Conservation (phyloP, 2,797 vertebrate species). For the Liasis olivaceus region DNA sequence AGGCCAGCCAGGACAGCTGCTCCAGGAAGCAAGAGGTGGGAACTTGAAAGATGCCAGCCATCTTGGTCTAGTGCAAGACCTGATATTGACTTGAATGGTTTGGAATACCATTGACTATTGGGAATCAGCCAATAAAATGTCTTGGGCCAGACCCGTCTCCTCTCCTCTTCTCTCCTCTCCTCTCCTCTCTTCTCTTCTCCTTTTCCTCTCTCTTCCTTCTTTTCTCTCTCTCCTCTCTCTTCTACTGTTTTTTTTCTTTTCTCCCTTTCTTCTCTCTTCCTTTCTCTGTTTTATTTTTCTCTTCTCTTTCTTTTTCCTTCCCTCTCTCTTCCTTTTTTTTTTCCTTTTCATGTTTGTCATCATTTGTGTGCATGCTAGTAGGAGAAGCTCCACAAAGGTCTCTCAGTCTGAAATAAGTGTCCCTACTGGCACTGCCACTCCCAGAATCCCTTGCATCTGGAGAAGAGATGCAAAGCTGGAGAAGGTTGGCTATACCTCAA, state of each 20-base stretch:
- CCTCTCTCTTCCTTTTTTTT: background rate
- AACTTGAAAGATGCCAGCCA: background rate
- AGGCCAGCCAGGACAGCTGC: background rate
- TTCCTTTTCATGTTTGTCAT: background rate
- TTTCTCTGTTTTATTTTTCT: background rate
- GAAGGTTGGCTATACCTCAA: no score
- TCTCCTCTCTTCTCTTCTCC: no score
- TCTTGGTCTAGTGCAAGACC: background rate
- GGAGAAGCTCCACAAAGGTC: no score
- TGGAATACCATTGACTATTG: background rate
- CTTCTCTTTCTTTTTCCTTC: background rate
- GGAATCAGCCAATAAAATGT: background rate
- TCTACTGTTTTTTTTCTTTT: background rate
- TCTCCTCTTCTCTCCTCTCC: no score
- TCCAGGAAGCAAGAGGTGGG: background rate
- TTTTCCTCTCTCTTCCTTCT: background rate
- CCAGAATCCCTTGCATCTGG: no score
- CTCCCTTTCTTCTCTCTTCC: background rate
- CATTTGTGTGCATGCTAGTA: background rate
- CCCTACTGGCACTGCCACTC: no score
- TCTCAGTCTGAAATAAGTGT: no score
- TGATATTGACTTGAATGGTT: background rate
- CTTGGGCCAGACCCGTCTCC: background rate
- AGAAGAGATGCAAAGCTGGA: no score
- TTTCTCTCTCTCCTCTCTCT: background rate